Evolutionary conservation across 1,140 invertebrate species (phyloP).

Genomic region (Lasioglossum albipes): DNA sequence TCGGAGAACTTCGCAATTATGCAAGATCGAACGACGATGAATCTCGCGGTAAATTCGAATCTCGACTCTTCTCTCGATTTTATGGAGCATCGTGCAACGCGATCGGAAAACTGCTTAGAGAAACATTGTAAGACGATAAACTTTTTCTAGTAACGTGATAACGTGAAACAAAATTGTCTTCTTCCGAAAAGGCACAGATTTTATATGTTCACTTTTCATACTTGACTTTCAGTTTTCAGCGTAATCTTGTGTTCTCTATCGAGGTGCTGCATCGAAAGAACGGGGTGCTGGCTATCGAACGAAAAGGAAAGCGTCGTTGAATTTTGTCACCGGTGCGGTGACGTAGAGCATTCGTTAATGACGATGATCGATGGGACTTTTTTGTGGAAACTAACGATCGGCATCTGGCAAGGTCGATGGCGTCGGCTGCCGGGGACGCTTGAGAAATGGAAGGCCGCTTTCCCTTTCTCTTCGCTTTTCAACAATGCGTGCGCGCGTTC

Average conservation of each 20-base stretch:
- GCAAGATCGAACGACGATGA: constrained; percentile 5
- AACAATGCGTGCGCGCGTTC: constrained; percentile 5
- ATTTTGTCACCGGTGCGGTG: no score
- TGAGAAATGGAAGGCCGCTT: constrained; percentile 51
- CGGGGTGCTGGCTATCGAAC: no score
- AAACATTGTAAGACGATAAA: no score
- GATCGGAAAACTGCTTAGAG: no score
- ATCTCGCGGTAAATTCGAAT: background rate
- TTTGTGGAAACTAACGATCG: constrained; percentile 27
- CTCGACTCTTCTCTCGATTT: background rate
- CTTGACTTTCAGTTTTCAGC: no score
- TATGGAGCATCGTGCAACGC: no score
- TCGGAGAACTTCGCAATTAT: constrained; percentile 48
- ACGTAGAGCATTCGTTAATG: background rate
- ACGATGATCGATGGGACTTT: constrained; percentile 18
- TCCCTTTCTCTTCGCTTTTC: constrained; percentile 49
- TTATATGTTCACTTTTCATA: no score
- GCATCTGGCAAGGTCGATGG: constrained; percentile 47
- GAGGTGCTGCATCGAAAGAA: no score
- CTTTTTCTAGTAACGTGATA: no score
- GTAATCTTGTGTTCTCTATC: no score
- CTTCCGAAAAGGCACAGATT: no score
- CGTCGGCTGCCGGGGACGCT: constrained; percentile 29
- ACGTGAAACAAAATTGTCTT: no score
- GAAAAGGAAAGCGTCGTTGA: background rate